Conservation (phyloP, 2,888 invertebrate genomes). For the Cheilosia vernalis region DNA sequence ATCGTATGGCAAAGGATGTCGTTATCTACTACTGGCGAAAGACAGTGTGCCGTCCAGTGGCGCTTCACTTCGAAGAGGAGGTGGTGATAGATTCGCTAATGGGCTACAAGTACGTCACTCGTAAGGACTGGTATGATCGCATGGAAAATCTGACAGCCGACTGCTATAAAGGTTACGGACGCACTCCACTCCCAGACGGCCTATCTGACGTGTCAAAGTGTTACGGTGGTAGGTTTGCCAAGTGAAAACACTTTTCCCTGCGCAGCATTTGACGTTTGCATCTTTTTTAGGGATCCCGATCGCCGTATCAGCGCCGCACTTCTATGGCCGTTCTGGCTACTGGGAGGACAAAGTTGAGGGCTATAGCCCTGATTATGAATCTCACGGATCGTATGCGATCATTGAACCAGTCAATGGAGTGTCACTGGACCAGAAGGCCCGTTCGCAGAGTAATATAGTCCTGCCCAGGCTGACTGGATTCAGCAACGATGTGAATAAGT, state of each 20-base stretch:
- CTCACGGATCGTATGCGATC: slow-evolving; percentile 87
- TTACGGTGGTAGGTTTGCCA: slow-evolving; percentile 85
- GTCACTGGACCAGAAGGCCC: slow-evolving; percentile 86
- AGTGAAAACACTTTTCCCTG: background rate
- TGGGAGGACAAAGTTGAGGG: slow-evolving; percentile 86
- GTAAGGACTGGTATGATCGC: slow-evolving; percentile 85
- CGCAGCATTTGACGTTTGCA: background rate
- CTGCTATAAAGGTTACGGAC: slow-evolving; percentile 85
- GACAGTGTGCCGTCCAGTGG: slow-evolving; percentile 81
- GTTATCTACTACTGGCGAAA: slow-evolving; percentile 87
- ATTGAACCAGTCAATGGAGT: slow-evolving; percentile 89
- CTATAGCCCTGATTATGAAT: slow-evolving; percentile 85
- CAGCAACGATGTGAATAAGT: slow-evolving; percentile 83
- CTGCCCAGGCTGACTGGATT: slow-evolving; percentile 85
- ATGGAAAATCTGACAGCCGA: slow-evolving; percentile 84
- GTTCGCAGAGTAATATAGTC: slow-evolving; percentile 87
- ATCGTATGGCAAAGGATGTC: slow-evolving; percentile 85
- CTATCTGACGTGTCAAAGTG: slow-evolving; percentile 87
- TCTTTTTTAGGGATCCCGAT: slow-evolving; percentile 86
- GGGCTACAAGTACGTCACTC: slow-evolving; percentile 86
- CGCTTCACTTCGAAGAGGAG: slow-evolving; percentile 78
- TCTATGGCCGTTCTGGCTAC: slow-evolving; percentile 83
- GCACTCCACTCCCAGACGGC: slow-evolving; percentile 84
- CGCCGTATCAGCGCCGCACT: slow-evolving; percentile 89
- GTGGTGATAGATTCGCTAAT: slow-evolving; percentile 83